A percentile compares a stretch with the other conserved stretches of the same genome.
phyloP scores from a whole-genome alignment of 1,140 invertebrate species.

The Harpegnathos saltator region DNA sequence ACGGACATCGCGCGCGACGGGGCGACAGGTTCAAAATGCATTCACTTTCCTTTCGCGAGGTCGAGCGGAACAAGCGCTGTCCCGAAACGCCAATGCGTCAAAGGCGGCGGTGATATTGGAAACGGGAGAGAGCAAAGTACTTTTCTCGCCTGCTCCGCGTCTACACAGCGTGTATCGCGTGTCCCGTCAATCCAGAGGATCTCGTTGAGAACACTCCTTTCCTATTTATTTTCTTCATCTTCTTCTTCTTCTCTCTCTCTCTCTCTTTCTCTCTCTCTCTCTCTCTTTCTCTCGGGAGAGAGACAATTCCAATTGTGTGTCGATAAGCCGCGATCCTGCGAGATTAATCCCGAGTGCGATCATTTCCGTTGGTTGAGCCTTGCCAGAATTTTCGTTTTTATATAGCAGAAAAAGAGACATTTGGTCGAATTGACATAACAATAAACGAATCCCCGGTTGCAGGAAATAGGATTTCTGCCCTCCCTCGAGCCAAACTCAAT shows the following conservation, averaged over 20 bases:
- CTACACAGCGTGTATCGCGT: constrained; percentile 12
- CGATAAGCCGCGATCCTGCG: background rate
- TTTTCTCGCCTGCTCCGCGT: constrained; percentile 32
- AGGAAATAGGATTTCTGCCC: too few relatives aligned
- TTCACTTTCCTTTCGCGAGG: constrained; percentile 65
- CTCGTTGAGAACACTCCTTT: background rate
- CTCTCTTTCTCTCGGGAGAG: too few relatives aligned
- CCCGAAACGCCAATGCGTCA: constrained; percentile 75
- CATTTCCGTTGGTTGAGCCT: background rate
- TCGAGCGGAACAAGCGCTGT: constrained; percentile 73
- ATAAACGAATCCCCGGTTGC: too few relatives aligned
- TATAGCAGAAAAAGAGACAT: too few relatives aligned
- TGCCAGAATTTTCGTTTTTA: background rate
- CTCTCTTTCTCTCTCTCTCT: too few relatives aligned
- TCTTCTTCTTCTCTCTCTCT: too few relatives aligned
- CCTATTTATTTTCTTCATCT: background rate
- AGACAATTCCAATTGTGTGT: background rate
- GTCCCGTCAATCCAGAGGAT: background rate
- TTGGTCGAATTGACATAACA: too few relatives aligned
- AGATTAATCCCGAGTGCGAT: background rate
- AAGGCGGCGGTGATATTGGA: constrained; percentile 78
- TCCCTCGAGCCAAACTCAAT: too few relatives aligned
- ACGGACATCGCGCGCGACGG: constrained; percentile 16
- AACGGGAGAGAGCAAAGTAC: constrained; percentile 73
- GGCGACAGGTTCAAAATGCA: constrained; percentile 62